phyloP scores from a whole-genome alignment of 2,888 invertebrate genomes.

The Lochmaea capreae region DNA sequence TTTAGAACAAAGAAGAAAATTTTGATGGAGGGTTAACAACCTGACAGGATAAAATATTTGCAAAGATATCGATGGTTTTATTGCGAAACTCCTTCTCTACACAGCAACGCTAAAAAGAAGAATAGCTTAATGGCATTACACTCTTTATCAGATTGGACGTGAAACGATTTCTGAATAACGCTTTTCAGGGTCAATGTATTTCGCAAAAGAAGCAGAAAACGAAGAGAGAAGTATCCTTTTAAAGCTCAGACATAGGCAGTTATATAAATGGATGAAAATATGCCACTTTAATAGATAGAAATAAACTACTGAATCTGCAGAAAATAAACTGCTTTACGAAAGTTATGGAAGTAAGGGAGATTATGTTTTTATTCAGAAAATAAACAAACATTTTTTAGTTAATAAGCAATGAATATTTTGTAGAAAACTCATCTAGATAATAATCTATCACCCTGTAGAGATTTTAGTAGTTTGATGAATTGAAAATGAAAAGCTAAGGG shows the following conservation, averaged over 20 bases:
- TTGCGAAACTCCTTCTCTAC: not conserved
- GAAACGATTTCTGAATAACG: not conserved
- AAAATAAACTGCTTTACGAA: no score
- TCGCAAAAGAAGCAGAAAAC: not conserved
- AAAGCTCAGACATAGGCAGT: not conserved
- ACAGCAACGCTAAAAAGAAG: not conserved
- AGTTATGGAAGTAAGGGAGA: no score
- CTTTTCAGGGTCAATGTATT: conserved; percentile 4
- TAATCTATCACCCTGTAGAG: no score
- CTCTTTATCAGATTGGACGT: conserved; percentile 8
- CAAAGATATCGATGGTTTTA: conserved; percentile 11
- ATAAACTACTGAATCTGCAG: not conserved
- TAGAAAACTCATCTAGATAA: no score
- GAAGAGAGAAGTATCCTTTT: not conserved
- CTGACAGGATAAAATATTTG: conserved; percentile 26
- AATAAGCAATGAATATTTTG: no score
- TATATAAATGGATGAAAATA: not conserved
- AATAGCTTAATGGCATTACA: not conserved
- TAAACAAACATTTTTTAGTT: no score
- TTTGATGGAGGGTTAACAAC: conserved; percentile 25
- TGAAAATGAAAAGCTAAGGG: no score
- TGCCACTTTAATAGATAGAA: not conserved
- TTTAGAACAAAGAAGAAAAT: conserved; percentile 21
- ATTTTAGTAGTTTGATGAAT: no score
- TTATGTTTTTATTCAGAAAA: no score